Conservation (phyloP, 2,888 invertebrate genomes). For the Blastobasis lacticolella region DNA sequence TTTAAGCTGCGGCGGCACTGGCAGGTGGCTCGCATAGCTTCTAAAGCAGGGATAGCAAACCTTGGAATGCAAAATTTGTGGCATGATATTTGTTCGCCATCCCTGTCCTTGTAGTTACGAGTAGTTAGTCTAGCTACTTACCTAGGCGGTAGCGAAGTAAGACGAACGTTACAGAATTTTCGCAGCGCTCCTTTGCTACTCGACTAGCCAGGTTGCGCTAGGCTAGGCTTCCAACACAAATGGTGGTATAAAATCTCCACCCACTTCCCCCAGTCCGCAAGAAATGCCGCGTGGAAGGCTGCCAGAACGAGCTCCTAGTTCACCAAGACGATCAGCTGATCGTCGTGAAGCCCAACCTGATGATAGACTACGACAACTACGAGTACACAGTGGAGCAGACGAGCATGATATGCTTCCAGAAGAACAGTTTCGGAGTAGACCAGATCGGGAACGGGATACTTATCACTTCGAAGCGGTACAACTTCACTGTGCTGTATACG, state of each 20-base stretch:
- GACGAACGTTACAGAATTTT: no score
- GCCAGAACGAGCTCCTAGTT: constrained; percentile 78
- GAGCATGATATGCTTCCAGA: constrained; percentile 75
- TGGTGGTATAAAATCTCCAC: background rate
- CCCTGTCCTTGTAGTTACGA: no score
- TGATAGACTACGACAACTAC: constrained; percentile 80
- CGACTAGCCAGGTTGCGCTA: no score
- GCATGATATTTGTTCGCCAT: no score
- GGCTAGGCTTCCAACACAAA: no score
- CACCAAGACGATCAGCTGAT: constrained; percentile 74
- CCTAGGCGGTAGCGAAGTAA: no score
- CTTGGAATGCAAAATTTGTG: no score
- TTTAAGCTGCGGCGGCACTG: no score
- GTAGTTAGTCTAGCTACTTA: no score
- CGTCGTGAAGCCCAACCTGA: constrained; percentile 76
- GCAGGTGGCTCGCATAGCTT: no score
- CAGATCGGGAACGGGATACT: constrained; percentile 80
- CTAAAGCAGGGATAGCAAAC: no score
- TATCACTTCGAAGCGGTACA: constrained; percentile 80
- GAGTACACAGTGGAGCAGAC: constrained; percentile 75
- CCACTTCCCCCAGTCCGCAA: constrained; percentile 68
- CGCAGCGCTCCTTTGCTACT: no score
- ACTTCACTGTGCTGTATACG: constrained; percentile 83
- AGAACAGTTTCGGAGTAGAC: constrained; percentile 78
- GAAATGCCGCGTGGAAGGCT: constrained; percentile 75